These are phyloP conservation scores for Lasius platythorax DNA, from an alignment of 2,888 invertebrate species.

Conservation along the genomic window DNA sequence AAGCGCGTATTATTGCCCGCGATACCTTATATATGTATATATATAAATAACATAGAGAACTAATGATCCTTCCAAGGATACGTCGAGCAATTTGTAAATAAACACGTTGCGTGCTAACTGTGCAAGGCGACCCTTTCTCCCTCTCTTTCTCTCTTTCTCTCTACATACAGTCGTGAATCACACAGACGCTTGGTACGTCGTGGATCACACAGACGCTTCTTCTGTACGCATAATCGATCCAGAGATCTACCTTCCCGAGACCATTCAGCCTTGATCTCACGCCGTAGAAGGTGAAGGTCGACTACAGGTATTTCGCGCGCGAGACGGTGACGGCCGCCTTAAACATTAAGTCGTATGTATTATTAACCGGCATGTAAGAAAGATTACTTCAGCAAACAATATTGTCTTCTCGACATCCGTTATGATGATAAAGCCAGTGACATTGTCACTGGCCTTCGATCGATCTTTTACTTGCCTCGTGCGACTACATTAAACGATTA, in stretches of 20 bases:
- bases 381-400: conserved; percentile 7
- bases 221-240: conserved; percentile 58
- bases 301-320: conserved; percentile 60
- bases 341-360: conserved; percentile 31
- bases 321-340: not conserved
- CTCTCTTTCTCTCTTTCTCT: not conserved
- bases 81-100: not conserved
- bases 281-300: conserved; percentile 78
- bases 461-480: conserved; percentile 25
- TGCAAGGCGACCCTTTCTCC: not conserved
- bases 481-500: not conserved
- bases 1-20: not conserved
- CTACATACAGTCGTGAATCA: not conserved
- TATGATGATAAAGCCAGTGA: conserved; percentile 14
- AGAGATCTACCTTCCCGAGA: conserved; percentile 51
- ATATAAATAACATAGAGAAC: not conserved
- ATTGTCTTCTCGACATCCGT: conserved; percentile 4
- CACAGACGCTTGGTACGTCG: not conserved
- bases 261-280: conserved; percentile 79
- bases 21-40: not conserved
- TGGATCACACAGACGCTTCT: conserved; percentile 7
- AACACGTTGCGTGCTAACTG: conserved; percentile 23
- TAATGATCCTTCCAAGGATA: not conserved
- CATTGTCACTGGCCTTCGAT: not conserved
- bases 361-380: conserved; percentile 19